phyloP scores from a whole-genome alignment of 2,797 vertebrate genomes.

The Pogonophryne albipinna region DNA sequence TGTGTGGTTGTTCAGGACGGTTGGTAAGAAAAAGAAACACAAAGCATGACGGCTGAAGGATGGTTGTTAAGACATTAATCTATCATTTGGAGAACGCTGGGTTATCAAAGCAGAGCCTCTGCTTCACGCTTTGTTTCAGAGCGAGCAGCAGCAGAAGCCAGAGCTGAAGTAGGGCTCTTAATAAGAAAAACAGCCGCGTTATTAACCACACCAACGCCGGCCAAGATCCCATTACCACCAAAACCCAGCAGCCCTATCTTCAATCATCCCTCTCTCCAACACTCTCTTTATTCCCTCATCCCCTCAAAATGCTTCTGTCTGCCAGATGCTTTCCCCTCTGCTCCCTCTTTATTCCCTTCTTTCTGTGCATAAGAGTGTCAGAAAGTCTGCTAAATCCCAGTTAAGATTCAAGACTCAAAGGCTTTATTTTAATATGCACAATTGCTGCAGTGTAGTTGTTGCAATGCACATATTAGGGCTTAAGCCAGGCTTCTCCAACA shows the following conservation, averaged over 20 bases:
- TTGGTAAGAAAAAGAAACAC: neutral
- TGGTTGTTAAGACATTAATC: conserved; percentile 25
- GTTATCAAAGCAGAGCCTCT: conserved; percentile 36
- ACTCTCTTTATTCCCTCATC: conserved; percentile 43
- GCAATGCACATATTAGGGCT: no score
- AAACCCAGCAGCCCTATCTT: conserved; percentile 49
- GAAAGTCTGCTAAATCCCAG: neutral
- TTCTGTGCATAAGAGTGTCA: neutral
- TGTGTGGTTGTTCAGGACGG: neutral
- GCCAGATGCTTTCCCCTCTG: conserved; percentile 20
- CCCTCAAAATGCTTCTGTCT: conserved; percentile 43
- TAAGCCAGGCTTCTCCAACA: no score
- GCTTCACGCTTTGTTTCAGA: conserved; percentile 60
- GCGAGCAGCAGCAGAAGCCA: conserved; percentile 54
- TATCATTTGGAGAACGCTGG: conserved; percentile 13
- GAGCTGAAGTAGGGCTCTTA: conserved; percentile 63
- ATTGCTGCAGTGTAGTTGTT: no score
- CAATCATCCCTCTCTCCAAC: conserved; percentile 41
- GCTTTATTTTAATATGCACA: no score
- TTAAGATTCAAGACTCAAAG: neutral
- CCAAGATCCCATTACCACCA: conserved; percentile 71
- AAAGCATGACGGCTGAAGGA: neutral
- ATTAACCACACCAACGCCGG: conserved; percentile 63
- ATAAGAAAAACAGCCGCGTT: conserved; percentile 73
- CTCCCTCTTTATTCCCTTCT: neutral